These are phyloP conservation scores for Carterocephalus palaemon DNA, from an alignment of 2,888 invertebrate genomes.

Conservation along the genomic window DNA sequence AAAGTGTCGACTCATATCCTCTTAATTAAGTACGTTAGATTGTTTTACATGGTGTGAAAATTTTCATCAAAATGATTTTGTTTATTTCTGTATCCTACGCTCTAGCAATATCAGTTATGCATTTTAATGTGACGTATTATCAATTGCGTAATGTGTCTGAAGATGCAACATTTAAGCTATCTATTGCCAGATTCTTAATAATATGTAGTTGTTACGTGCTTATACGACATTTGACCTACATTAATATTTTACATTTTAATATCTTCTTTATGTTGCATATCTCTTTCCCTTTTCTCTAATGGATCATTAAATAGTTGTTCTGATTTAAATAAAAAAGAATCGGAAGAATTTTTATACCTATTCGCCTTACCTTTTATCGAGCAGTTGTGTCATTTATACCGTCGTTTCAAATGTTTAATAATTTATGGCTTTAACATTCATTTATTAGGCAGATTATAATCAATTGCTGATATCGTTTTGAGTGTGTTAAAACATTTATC, in stretches of 20 bases:
- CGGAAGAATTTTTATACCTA: constrained; percentile 22
- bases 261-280: constrained; percentile 4
- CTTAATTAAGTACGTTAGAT: too few species aligned
- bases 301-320: constrained; percentile 8
- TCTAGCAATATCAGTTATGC: constrained; percentile 32
- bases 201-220: constrained; percentile 43
- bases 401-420: constrained; percentile 5
- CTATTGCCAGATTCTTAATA: constrained; percentile 38
- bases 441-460: too few species aligned
- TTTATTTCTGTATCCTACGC: too few species aligned
- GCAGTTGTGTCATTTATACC: constrained; percentile 9
- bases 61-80: too few species aligned
- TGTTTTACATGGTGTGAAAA: too few species aligned
- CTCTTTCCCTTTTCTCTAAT: constrained; percentile 13
- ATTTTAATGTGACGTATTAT: constrained; percentile 37
- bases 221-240: constrained; percentile 37
- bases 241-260: constrained; percentile 9
- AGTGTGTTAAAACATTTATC: too few species aligned
- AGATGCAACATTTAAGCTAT: constrained; percentile 41
- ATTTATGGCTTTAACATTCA: constrained; percentile 15
- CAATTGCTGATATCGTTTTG: too few species aligned
- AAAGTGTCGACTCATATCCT: too few species aligned
- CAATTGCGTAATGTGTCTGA: constrained; percentile 37
- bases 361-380: constrained; percentile 17
- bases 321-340: constrained; percentile 18